A percentile compares a stretch with the other conserved stretches of the same genome.
These are phyloP conservation scores for Idaea biselata DNA, from an alignment of 2,888 invertebrate species.

Conservation along the genomic window DNA sequence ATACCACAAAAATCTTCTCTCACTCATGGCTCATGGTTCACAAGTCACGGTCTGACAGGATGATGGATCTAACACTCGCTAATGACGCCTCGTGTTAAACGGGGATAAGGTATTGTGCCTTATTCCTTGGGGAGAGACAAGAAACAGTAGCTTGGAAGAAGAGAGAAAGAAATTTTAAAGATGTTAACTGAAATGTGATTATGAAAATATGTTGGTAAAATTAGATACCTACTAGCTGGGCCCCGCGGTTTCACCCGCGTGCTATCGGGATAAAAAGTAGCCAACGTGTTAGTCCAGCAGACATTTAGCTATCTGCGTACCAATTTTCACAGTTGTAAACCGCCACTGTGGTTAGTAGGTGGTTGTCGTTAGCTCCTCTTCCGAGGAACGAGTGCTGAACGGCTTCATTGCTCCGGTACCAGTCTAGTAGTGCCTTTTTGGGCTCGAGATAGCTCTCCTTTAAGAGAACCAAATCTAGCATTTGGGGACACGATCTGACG, in stretches of 20 bases:
- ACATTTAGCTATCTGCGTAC: neutral
- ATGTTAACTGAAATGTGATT: neutral
- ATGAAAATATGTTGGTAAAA: neutral
- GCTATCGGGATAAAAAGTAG: neutral
- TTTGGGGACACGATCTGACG: too few relatives aligned
- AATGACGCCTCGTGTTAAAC: neutral
- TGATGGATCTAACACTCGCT: neutral
- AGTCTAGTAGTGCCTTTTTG: too few relatives aligned
- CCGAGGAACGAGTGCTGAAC: too few relatives aligned
- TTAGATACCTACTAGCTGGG: neutral
- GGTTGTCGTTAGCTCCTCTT: too few relatives aligned
- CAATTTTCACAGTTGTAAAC: too few relatives aligned
- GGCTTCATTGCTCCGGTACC: too few relatives aligned
- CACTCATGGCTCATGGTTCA: neutral
- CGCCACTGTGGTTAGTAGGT: too few relatives aligned
- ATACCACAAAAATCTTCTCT: neutral
- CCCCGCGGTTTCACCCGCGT: neutral
- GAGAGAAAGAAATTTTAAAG: neutral
- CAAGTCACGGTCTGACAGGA: neutral
- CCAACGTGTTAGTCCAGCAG: neutral
- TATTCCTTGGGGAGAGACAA: neutral
- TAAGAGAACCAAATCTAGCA: too few relatives aligned
- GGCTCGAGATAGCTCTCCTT: too few relatives aligned
- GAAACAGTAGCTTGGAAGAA: neutral
- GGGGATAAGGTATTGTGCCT: neutral